Conservation (phyloP, 2,113 vertebrate genomes). For the Syngnathus scovelli region DNA sequence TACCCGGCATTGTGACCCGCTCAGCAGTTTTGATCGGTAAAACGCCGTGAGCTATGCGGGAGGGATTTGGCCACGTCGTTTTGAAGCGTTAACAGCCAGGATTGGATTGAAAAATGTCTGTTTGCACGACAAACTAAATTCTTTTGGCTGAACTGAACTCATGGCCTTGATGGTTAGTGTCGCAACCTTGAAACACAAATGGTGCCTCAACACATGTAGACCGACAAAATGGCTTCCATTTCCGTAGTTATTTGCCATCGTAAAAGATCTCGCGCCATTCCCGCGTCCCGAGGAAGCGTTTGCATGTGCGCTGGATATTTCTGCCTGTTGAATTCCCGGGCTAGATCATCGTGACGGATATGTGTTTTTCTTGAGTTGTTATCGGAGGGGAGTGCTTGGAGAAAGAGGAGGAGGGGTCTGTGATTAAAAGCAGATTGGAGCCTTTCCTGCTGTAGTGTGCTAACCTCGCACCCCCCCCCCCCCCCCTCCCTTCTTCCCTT, state of each 20-base stretch:
- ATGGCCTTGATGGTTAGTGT: too few species aligned
- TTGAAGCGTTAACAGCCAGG: background rate
- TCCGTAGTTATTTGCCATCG: slow-evolving; percentile 18
- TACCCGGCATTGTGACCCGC: background rate
- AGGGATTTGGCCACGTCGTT: background rate
- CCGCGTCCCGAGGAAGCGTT: background rate
- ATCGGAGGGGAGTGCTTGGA: slow-evolving; percentile 38
- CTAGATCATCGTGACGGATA: slow-evolving; percentile 10
- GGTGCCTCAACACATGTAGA: too few species aligned
- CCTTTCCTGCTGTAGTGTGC: slow-evolving; percentile 80
- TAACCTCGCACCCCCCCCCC: slow-evolving; percentile 52
- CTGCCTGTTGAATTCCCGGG: background rate
- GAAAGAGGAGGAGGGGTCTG: slow-evolving; percentile 8
- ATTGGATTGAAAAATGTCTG: background rate
- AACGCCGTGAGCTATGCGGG: background rate
- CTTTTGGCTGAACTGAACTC: background rate
- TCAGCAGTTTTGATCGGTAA: background rate
- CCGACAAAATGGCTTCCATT: slow-evolving; percentile 2
- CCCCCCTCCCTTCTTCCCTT: slow-evolving; percentile 35
- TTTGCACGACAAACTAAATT: slow-evolving; percentile 1
- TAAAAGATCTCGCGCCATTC: slow-evolving; percentile 6
- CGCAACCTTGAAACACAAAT: too few species aligned
- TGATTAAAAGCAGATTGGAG: slow-evolving; percentile 88
- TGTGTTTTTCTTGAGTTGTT: slow-evolving; percentile 21
- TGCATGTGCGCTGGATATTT: background rate